phyloP scores from a whole-genome alignment of 2,797 vertebrate genomes.

The Scomberomorus guttatus region DNA sequence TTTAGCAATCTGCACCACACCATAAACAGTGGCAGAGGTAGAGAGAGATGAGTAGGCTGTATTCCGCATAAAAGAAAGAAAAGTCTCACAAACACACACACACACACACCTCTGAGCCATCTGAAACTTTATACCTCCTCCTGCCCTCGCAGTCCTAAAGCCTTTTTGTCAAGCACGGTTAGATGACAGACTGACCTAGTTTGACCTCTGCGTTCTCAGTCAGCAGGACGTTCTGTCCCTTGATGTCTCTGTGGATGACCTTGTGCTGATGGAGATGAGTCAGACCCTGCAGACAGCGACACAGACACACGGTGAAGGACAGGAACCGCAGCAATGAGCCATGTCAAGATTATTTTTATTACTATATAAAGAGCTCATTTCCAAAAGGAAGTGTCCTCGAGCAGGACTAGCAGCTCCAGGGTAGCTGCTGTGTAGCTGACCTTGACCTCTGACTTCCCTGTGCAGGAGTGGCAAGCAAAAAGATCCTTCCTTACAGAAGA shows the following conservation, averaged over 20 bases:
- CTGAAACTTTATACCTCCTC: conserved; percentile 50
- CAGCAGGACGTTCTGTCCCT: conserved; percentile 98
- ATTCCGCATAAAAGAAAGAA: conserved; percentile 61
- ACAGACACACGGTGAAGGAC: conserved; percentile 46
- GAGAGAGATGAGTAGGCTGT: conserved; percentile 55
- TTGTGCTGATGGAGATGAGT: conserved; percentile 98
- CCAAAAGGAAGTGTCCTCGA: conserved; percentile 19
- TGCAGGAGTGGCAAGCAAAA: too few species aligned
- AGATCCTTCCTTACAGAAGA: too few species aligned
- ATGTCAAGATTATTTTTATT: conserved; percentile 19
- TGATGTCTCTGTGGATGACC: conserved; percentile 99
- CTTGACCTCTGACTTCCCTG: conserved; percentile 12
- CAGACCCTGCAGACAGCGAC: conserved; percentile 88
- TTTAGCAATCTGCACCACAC: conserved; percentile 52
- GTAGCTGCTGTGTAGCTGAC: background rate
- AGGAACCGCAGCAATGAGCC: conserved; percentile 19
- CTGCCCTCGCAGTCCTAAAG: conserved; percentile 26
- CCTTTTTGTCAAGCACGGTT: conserved; percentile 45
- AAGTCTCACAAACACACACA: conserved; percentile 19
- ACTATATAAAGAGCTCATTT: conserved; percentile 18
- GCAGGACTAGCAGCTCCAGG: background rate
- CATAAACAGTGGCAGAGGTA: conserved; percentile 45
- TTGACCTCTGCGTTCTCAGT: conserved; percentile 98
- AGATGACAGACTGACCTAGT: conserved; percentile 88
- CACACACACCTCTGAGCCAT: conserved; percentile 23